These are phyloP conservation scores for Zapus hudsonius DNA, from an alignment of 2,113 vertebrate species.

Conservation along the genomic window DNA sequence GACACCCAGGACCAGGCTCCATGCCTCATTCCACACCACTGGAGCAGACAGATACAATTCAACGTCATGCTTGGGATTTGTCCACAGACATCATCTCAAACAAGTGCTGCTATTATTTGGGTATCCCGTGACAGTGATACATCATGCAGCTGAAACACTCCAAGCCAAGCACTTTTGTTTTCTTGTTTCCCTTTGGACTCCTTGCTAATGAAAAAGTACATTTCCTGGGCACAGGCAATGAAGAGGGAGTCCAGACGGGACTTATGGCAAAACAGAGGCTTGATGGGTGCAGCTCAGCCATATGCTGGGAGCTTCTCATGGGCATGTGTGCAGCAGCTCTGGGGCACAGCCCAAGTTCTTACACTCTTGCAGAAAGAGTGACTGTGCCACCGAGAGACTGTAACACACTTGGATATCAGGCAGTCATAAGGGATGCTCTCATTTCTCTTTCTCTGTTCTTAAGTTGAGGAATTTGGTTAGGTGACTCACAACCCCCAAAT, in stretches of 20 bases:
- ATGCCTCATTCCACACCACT: neutral
- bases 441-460: neutral
- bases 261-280: neutral
- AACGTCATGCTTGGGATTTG: neutral
- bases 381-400: neutral
- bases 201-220: neutral
- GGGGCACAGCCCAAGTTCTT: neutral
- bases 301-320: neutral
- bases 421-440: neutral
- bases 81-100: neutral
- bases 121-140: neutral
- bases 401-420: neutral
- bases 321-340: neutral
- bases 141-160: neutral
- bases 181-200: slow-evolving; percentile 1
- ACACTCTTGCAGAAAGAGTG: neutral
- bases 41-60: neutral
- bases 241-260: neutral
- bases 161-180: neutral
- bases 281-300: neutral
- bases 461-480: neutral
- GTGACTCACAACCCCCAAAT: slow-evolving; percentile 12
- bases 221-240: neutral
- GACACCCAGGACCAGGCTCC: neutral
- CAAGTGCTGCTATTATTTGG: neutral